A percentile compares a stretch with the other conserved stretches of the same genome.
phyloP scores from a whole-genome alignment of 2,113 vertebrate genomes.

The Microcebus lehilahytsara region DNA sequence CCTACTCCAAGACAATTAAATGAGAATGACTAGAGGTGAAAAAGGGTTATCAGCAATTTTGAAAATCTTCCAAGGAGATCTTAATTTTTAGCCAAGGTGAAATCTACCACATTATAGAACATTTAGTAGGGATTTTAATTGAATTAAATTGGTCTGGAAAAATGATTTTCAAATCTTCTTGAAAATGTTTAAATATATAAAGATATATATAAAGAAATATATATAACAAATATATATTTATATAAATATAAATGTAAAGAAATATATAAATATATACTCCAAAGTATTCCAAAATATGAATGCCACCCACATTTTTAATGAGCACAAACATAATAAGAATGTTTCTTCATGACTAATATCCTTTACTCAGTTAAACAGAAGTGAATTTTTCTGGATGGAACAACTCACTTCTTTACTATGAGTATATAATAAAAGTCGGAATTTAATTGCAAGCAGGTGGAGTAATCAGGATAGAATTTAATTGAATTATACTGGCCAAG shows the following conservation, averaged over 20 bases:
- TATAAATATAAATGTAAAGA: neutral
- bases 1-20: neutral
- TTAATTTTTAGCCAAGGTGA: neutral
- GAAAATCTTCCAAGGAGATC: neutral
- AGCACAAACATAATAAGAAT: neutral
- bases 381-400: neutral
- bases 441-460: neutral
- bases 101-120: neutral
- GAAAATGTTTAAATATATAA: neutral
- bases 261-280: neutral
- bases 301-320: neutral
- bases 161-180: neutral
- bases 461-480: neutral
- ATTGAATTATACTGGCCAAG: neutral
- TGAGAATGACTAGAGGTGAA: neutral
- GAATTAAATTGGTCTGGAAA: neutral
- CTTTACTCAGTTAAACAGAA: neutral
- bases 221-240: no score
- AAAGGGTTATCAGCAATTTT: neutral
- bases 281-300: neutral
- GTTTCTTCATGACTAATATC: neutral
- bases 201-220: neutral
- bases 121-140: neutral
- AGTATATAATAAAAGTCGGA: neutral
- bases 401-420: neutral